These are phyloP conservation scores for Arrhamphus sclerolepis DNA, from an alignment of 2,797 vertebrate species.

Conservation along the genomic window DNA sequence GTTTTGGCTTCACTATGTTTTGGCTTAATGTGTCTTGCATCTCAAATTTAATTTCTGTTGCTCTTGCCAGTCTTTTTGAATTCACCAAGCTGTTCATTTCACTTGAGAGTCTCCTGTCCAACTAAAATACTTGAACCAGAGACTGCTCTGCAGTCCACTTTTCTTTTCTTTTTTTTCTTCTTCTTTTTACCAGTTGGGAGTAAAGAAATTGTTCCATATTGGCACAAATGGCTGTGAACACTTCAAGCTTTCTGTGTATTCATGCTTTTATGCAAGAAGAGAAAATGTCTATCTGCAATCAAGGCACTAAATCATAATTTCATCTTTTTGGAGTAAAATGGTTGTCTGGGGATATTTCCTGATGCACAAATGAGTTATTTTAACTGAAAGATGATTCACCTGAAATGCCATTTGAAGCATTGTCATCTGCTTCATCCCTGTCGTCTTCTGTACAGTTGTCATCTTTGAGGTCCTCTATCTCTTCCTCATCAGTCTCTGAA, in stretches of 20 bases:
- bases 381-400: slow-evolving; percentile 21
- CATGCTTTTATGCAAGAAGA: background rate
- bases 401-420: slow-evolving; percentile 8
- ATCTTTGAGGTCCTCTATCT: background rate
- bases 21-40: slow-evolving; percentile 5
- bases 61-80: background rate
- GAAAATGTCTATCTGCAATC: background rate
- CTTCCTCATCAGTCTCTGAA: background rate
- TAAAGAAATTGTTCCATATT: too few species aligned
- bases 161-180: too few species aligned
- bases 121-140: background rate
- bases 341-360: background rate
- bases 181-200: too few species aligned
- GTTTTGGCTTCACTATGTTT: slow-evolving; percentile 17
- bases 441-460: background rate
- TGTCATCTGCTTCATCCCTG: slow-evolving; percentile 10
- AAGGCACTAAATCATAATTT: too few species aligned
- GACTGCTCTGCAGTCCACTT: too few species aligned
- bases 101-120: background rate
- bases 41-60: slow-evolving; percentile 8
- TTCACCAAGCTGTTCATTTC: background rate
- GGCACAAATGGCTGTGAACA: too few species aligned
- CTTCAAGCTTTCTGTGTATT: too few species aligned
- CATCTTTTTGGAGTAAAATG: too few species aligned
- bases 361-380: background rate